phyloP scores from a whole-genome alignment of 2,797 vertebrate genomes.

The Girardinus metallicus region DNA sequence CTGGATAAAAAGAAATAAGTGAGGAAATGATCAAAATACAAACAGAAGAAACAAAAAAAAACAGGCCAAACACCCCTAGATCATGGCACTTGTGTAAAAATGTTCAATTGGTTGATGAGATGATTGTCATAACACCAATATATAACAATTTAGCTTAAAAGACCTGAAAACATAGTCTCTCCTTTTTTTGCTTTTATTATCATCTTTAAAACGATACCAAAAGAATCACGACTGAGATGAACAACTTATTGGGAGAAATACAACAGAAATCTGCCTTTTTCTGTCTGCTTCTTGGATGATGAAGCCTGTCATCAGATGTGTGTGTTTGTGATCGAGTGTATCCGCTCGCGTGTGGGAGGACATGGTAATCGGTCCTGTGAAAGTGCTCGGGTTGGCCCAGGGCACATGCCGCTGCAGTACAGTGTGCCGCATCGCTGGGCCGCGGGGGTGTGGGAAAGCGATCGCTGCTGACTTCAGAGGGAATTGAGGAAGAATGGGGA shows the following conservation, averaged over 20 bases:
- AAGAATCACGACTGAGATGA: background rate
- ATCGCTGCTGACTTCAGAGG: constrained; percentile 68
- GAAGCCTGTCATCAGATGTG: constrained; percentile 49
- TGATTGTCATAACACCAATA: constrained; percentile 13
- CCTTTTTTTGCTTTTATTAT: constrained; percentile 9
- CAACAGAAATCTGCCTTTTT: constrained; percentile 57
- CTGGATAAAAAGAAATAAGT: too few relatives aligned
- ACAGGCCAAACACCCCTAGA: too few relatives aligned
- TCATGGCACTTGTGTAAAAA: background rate
- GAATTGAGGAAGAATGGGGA: constrained; percentile 73
- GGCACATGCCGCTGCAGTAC: constrained; percentile 53
- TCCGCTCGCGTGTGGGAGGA: constrained; percentile 53
- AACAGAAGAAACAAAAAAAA: too few relatives aligned
- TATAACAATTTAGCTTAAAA: constrained; percentile 22
- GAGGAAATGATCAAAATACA: too few relatives aligned
- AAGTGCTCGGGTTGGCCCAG: constrained; percentile 50
- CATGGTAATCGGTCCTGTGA: constrained; percentile 64
- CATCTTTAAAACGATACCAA: constrained; percentile 21
- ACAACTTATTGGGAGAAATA: background rate
- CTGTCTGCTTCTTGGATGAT: constrained; percentile 23
- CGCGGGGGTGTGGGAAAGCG: constrained; percentile 76
- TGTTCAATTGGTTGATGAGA: background rate
- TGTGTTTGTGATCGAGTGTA: constrained; percentile 23
- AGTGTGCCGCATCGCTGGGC: constrained; percentile 44
- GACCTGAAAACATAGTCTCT: constrained; percentile 5